A percentile compares a stretch with the other conserved stretches of the same genome.
These are phyloP conservation scores for Hipposideros armiger DNA, from an alignment of 2,113 vertebrate genomes.

Conservation along the genomic window DNA sequence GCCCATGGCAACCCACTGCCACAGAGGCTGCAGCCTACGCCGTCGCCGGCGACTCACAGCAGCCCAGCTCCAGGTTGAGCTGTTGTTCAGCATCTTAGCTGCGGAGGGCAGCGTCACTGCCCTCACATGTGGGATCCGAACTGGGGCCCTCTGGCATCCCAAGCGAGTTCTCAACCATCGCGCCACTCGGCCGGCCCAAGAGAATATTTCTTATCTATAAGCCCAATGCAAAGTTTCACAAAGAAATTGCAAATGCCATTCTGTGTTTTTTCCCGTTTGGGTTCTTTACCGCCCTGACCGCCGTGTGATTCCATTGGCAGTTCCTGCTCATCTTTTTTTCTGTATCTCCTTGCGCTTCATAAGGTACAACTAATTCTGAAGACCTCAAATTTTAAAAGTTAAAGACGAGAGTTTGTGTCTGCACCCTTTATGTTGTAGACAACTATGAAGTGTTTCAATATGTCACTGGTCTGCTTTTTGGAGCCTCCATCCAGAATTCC, in stretches of 20 bases:
- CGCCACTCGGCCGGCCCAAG: not conserved
- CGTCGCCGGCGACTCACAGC: too few species aligned
- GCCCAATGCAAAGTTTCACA: not conserved
- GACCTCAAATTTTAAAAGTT: not conserved
- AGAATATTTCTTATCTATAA: conserved; percentile 5
- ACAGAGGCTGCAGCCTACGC: too few species aligned
- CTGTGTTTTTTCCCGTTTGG: not conserved
- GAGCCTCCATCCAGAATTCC: not conserved
- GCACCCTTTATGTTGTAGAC: not conserved
- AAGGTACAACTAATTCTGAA: not conserved
- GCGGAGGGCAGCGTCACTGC: too few species aligned
- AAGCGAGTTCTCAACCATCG: too few species aligned
- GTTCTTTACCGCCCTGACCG: not conserved
- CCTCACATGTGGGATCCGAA: too few species aligned
- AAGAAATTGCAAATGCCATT: not conserved
- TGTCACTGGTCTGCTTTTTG: not conserved
- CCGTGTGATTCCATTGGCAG: not conserved
- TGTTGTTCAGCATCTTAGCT: too few species aligned
- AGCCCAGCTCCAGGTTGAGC: too few species aligned
- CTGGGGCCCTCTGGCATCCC: too few species aligned
- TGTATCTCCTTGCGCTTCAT: not conserved
- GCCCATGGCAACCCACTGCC: too few species aligned
- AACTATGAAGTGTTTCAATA: not conserved
- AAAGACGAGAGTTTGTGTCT: not conserved
- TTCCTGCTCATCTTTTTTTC: not conserved